Base-by-base conservation (phyloP, 2,888 invertebrate genomes). In the Eutolmus rufibarbis region DNA sequence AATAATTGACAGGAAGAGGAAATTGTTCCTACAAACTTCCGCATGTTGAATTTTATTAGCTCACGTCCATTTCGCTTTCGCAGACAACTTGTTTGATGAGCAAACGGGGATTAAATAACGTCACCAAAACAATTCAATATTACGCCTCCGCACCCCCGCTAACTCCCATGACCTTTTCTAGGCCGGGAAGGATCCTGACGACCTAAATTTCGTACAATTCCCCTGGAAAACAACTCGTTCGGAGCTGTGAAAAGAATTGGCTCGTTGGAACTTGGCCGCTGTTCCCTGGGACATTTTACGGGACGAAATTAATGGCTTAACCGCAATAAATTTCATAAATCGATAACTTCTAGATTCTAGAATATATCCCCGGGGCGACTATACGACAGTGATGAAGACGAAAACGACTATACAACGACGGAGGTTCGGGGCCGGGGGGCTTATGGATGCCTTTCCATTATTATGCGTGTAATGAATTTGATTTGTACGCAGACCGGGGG, bases 11-110 rank as follows among this genome's bases (percentile, higher is more conserved):
- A 79, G 79, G 79, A 79, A 79, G 51, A 79, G 79, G 79, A 79
- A 79, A 79, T 79, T 51, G 79, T 79, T 56, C 79, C 79, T 79
- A 31, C 79, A 79, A 79, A 79, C 79, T 79, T 79, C 79, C 79
- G 79, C 51, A 79, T 79, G 51, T 56, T 79, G 79, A 79, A 79
- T 79, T 46, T 79, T 78, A 43, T 78, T 78, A 78, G 78, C 14
- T 78, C 78, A 79, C 5, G 79, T 79, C 51, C 23, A 23, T 79
- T 51, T 51, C 23, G 23, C 23, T 51, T 79, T 46, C 2, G 31
- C 14, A 79, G 79, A 79, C 79, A 79, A 79, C 51, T 79, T 79
- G 51, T 79, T 79, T 79, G 79, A 79, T 79, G 79, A 79, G 79
- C 51, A 51, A 79, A 51, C 16, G 23, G 79, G 79, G 51, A 79